Percentiles rank a stretch among this genome's conserved stretches.
Conservation (phyloP, 2,888 invertebrate species). For the Tanytarsus gracilentus region DNA sequence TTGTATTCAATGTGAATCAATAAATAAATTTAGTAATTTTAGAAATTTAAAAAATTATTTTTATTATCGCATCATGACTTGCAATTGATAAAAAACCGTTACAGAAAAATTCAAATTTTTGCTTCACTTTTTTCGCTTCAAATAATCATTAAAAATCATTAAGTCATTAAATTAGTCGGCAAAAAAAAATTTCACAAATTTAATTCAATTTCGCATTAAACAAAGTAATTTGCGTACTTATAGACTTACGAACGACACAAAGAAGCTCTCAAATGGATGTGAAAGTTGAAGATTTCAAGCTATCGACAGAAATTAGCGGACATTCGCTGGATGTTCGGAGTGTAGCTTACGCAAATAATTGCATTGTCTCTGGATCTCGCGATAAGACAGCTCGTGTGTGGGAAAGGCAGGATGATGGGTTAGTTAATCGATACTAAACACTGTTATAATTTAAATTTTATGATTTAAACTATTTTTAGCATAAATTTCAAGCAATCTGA, state of each 20-base stretch:
- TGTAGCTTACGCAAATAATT: slow-evolving; percentile 57
- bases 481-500: slow-evolving; percentile 55
- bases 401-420: slow-evolving; percentile 60
- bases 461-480: slow-evolving; percentile 46
- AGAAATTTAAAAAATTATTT: no score
- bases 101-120: no score
- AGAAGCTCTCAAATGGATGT: background rate
- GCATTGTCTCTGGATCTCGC: slow-evolving; percentile 77
- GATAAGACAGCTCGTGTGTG: slow-evolving; percentile 82
- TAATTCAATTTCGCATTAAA: no score
- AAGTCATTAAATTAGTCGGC: no score
- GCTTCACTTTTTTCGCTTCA: no score
- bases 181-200: background rate
- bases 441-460: background rate
- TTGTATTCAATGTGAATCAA: no score
- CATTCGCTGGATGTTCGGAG: slow-evolving; percentile 82
- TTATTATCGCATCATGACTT: no score
- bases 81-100: no score
- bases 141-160: no score
- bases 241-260: no score
- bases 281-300: slow-evolving; percentile 53
- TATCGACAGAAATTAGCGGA: slow-evolving; percentile 66
- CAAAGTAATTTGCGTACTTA: no score
- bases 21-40: no score
- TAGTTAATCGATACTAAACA: slow-evolving; percentile 34